Evolutionary conservation across 2,888 invertebrate species (phyloP).

Genomic region (Sinelater perroti): DNA sequence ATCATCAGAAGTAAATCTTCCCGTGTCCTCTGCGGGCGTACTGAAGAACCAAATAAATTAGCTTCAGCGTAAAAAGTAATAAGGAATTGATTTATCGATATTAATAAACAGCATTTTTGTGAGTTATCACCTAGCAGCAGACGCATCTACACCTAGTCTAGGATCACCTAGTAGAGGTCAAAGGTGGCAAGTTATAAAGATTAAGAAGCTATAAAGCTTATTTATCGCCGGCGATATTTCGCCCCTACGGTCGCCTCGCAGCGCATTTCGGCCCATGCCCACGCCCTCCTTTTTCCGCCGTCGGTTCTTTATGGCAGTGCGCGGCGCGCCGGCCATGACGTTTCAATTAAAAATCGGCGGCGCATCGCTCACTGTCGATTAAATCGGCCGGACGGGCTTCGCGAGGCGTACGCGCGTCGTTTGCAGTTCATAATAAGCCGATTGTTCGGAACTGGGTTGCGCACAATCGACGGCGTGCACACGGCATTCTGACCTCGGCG

Average conservation of each 20-base stretch:
- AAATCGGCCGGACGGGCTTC: conserved; percentile 5
- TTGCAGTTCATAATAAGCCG: conserved; percentile 4
- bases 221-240: conserved; percentile 14
- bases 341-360: conserved; percentile 16
- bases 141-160: conserved; percentile 5
- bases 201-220: conserved; percentile 21
- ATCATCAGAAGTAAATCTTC: too few species aligned
- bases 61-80: too few species aligned
- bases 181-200: conserved; percentile 21
- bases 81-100: conserved; percentile 18
- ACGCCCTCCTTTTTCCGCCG: background rate
- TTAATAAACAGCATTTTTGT: background rate
- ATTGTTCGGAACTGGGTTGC: conserved; percentile 10
- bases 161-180: conserved; percentile 20
- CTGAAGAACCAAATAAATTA: too few species aligned
- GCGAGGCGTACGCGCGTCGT: background rate
- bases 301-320: conserved; percentile 10
- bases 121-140: conserved; percentile 3
- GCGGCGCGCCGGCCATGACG: conserved; percentile 9
- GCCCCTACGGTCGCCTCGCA: conserved; percentile 2
- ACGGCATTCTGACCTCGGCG: conserved; percentile 10
- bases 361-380: conserved; percentile 6
- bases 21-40: too few species aligned
- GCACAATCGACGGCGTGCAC: background rate
- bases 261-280: background rate